Evolutionary conservation across 2,797 vertebrate species (phyloP).

Genomic region (Schizopygopsis pylzovi): DNA sequence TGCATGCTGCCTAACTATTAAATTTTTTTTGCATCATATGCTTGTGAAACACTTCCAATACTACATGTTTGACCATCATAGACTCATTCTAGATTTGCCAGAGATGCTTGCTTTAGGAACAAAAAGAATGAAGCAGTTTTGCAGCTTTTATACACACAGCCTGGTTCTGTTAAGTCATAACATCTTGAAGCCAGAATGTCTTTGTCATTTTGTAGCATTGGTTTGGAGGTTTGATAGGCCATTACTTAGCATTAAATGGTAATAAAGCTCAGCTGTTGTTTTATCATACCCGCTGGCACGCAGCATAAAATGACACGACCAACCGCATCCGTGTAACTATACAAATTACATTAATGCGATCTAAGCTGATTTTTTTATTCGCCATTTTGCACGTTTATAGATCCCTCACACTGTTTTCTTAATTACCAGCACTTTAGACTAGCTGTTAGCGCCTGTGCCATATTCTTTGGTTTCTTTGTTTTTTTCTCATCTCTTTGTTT

Average conservation of each 20-base stretch:
- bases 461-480: background rate
- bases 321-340: background rate
- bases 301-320: conserved; percentile 4
- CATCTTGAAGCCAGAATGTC: background rate
- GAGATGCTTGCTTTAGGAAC: background rate
- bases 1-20: background rate
- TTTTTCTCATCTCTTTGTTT: conserved; percentile 28
- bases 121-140: background rate
- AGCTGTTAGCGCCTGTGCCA: background rate
- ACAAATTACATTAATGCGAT: conserved; percentile 13
- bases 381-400: conserved; percentile 8
- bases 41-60: background rate
- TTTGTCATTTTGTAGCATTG: conserved; percentile 20
- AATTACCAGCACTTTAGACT: conserved; percentile 32
- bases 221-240: background rate
- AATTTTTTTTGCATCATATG: background rate
- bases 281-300: conserved; percentile 2
- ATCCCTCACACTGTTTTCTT: background rate
- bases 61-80: background rate
- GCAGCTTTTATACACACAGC: background rate
- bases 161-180: background rate
- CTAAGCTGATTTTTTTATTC: conserved; percentile 23
- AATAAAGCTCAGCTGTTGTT: conserved; percentile 27
- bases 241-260: conserved; percentile 22
- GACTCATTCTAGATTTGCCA: background rate